Evolutionary conservation across 2,888 invertebrate species (phyloP), one percentile per base, ranked within the genome.

Genomic region (Pachymerium ferrugineum): DNA sequence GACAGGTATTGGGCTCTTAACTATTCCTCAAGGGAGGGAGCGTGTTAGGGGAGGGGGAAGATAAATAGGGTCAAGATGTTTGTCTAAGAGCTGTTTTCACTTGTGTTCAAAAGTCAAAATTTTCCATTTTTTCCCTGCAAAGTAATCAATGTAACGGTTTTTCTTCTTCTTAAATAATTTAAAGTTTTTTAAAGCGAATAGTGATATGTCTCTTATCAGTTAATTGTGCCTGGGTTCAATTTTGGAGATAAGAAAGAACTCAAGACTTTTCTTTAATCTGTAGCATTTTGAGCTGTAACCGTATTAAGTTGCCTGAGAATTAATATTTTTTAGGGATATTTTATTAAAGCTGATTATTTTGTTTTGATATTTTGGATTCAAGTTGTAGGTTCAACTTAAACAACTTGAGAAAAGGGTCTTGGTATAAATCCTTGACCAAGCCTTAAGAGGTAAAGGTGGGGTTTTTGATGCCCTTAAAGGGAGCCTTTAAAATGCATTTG

Each of bases 1-100:
- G 94, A 79, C 98, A 99, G 90, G 97, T 97, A 84, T 38, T 14
- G 38, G 38, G 38, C 38, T 38, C 38, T 5, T 10, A 12, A 38
- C 2, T 14, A 8, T 5, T 38, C 5, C 38, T 19, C 22, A 10
- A 28, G 62, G 62, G 62, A 22, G 5, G 1, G 28, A 1, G 25
- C 14, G 38, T 38, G n/a, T n/a, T n/a, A n/a, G n/a, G n/a, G n/a
- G n/a, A n/a, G n/a, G n/a, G n/a, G n/a, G n/a, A n/a, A n/a, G n/a
- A n/a, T n/a, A n/a, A n/a, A n/a, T n/a, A n/a, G n/a, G n/a, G n/a
- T n/a, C n/a, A n/a, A n/a, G n/a, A n/a, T n/a, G n/a, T n/a, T n/a
- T n/a, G n/a, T n/a, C n/a, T n/a, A n/a, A n/a, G n/a, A n/a, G n/a
- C n/a, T n/a, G n/a, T n/a, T n/a, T n/a, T n/a, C n/a, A n/a, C n/a